These are phyloP conservation scores for Laupala kohalensis DNA, from an alignment of 1,140 invertebrate genomes.

Conservation along the genomic window DNA sequence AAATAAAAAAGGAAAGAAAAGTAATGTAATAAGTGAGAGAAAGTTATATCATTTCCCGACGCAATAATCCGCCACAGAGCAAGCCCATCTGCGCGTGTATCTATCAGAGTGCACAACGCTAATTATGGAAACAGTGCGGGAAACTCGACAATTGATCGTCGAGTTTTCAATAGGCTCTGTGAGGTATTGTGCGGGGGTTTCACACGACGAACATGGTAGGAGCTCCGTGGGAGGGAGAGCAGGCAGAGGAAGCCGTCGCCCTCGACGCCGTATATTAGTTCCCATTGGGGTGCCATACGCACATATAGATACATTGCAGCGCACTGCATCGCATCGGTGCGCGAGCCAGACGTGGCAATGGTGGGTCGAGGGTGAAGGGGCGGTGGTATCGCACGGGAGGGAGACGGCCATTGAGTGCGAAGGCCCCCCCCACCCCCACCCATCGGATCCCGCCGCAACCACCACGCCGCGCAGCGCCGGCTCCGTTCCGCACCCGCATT, in stretches of 20 bases:
- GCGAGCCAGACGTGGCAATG: background rate
- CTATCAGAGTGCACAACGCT: background rate
- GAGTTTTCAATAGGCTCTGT: background rate
- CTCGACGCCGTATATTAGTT: too few species aligned
- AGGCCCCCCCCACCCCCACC: too few species aligned
- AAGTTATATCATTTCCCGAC: background rate
- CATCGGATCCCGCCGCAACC: background rate
- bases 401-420: background rate
- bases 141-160: background rate
- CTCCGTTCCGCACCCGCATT: background rate
- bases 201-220: background rate
- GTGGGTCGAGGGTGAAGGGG: background rate
- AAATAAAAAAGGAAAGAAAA: too few species aligned
- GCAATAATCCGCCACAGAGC: background rate
- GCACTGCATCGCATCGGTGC: too few species aligned
- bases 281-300: too few species aligned
- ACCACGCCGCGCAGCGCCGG: too few species aligned
- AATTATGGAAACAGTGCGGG: background rate
- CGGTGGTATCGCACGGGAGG: background rate
- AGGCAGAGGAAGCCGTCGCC: background rate
- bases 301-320: too few species aligned
- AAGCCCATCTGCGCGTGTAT: background rate
- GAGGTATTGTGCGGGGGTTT: background rate
- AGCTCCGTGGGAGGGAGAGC: background rate
- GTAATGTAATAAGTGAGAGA: background rate